These are phyloP conservation scores for Trimorus sp. DNA, from an alignment of 2,888 invertebrate species.

Conservation along the genomic window DNA sequence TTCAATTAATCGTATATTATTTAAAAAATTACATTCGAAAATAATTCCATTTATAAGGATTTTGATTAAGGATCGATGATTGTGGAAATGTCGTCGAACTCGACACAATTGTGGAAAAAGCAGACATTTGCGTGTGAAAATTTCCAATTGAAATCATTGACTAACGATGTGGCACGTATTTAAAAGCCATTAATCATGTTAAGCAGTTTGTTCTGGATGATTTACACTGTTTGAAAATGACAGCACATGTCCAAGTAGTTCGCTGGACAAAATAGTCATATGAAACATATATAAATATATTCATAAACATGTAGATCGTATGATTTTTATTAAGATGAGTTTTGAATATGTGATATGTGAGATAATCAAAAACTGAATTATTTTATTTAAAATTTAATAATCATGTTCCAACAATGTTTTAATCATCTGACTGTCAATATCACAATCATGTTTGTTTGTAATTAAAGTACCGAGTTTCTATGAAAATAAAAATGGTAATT, in stretches of 20 bases:
- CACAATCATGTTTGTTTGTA: background rate
- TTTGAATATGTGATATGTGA: no score
- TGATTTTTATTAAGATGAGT: no score
- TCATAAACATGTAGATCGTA: no score
- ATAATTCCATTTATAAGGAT: background rate
- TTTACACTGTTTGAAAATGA: conserved; percentile 39
- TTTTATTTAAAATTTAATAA: no score
- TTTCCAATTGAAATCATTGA: conserved; percentile 36
- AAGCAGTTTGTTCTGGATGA: conserved; percentile 45
- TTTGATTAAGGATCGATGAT: no score
- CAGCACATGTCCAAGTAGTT: conserved; percentile 29
- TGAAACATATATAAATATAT: no score
- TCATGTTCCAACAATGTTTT: no score
- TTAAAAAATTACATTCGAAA: no score
- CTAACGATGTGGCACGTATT: conserved; percentile 43
- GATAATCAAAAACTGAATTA: no score
- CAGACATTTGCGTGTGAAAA: conserved; percentile 46
- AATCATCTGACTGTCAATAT: background rate
- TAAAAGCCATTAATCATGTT: conserved; percentile 49
- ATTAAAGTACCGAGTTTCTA: background rate
- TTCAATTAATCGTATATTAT: no score
- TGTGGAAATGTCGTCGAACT: no score
- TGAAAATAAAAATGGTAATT: background rate
- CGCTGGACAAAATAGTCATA: background rate
- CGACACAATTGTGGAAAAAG: background rate